Percentiles rank a stretch among this genome's conserved stretches.
phyloP scores from a whole-genome alignment of 1,140 invertebrate species.

The Maconellicoccus hirsutus region DNA sequence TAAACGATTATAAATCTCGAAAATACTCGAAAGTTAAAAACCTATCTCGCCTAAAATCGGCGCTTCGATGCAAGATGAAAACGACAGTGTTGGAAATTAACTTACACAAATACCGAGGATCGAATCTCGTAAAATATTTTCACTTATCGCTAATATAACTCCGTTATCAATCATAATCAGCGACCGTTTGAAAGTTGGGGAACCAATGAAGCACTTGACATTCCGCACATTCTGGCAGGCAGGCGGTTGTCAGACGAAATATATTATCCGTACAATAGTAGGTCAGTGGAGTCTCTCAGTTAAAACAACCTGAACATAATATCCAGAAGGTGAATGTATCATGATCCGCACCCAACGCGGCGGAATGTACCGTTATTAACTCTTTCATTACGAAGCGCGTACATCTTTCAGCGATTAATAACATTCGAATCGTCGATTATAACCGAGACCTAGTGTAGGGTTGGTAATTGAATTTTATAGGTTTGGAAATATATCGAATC shows the following conservation, averaged over 20 bases:
- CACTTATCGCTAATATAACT: not conserved
- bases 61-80: not conserved
- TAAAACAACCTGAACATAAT: conserved; percentile 15
- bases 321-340: conserved; percentile 21
- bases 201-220: conserved; percentile 18
- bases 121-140: not conserved
- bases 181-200: not conserved
- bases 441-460: not conserved
- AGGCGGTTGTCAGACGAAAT: conserved; percentile 11
- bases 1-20: no score
- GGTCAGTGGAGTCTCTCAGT: conserved; percentile 15
- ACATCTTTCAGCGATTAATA: not conserved
- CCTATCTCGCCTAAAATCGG: no score
- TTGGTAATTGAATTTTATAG: not conserved
- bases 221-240: not conserved
- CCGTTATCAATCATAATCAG: conserved; percentile 3
- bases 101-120: not conserved
- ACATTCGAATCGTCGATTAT: not conserved
- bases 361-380: conserved; percentile 15
- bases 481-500: no score
- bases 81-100: not conserved
- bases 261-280: conserved; percentile 15
- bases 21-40: no score
- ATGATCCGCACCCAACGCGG: conserved; percentile 11
- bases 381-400: not conserved